Base-by-base conservation (phyloP, 2,888 invertebrate genomes). In the Criorhina ranunculi region DNA sequence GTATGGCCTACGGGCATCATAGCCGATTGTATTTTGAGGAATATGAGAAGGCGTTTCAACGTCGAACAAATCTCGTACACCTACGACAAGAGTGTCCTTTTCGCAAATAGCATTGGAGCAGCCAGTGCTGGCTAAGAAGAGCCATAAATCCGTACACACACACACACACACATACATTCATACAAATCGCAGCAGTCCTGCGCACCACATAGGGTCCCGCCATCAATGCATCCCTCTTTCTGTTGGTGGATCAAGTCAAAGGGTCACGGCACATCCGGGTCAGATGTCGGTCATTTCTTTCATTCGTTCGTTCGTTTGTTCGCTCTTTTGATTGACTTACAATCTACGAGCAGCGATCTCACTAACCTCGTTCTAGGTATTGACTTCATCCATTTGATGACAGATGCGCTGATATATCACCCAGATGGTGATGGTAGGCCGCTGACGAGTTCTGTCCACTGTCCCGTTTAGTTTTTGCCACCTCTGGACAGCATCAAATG, bases 11-110 rank as follows among this genome's bases (percentile, higher is more conserved):
- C 80, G 76, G 85, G 85, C 80, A 70, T 85, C 85, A 75, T 66
- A 75, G 79, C 70, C 70, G 85, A 85, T 85, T 85, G 85, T 85
- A 76, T 85, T 85, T 81, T 69, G 83, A 79, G 83, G 69, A 75
- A 79, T 85, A 79, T 85, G 66, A 85, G 85, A 85, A 85, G 85
- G 85, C 85, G 85, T 85, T 76, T 59, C 75, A 60, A 70, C 85
- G 75, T 80, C 80, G 80, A 85, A 85, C 85, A 85, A 85, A 85
- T 85, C 85, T 85, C 80, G 55, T 85, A 85, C 85, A 85, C 85
- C 85, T 85, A 85, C 85, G 85, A 85, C 83, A 85, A 73, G 66
- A 80, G 80, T 85, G 85, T 85, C 85, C 85, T 85, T 85, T 76
- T 80, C 51, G 69, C 76, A 85, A 80, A 80, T 72, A 77, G 59